These are phyloP conservation scores for Lagodon rhomboides DNA, from an alignment of 2,797 vertebrate genomes.

Conservation along the genomic window DNA sequence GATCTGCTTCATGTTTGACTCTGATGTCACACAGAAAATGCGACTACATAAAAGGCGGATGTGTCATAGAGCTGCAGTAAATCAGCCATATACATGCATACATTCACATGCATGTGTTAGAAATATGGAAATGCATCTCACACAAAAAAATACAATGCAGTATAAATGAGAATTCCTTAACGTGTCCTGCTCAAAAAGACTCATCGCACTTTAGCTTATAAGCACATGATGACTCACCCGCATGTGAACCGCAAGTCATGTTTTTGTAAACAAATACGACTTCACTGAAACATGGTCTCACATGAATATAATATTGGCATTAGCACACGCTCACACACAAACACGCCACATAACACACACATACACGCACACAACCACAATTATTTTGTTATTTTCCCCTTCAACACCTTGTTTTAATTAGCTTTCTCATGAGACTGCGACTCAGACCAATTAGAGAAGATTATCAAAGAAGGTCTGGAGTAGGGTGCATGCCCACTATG, in stretches of 20 bases:
- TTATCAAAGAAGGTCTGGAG: constrained; percentile 85
- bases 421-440: constrained; percentile 81
- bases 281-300: constrained; percentile 30
- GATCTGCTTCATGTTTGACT: constrained; percentile 35
- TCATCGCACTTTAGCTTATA: constrained; percentile 14
- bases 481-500: constrained; percentile 78
- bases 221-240: constrained; percentile 51
- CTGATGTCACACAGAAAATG: constrained; percentile 36
- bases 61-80: constrained; percentile 48
- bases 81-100: constrained; percentile 37
- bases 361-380: constrained; percentile 47
- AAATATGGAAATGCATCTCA: constrained; percentile 18
- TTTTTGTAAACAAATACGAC: constrained; percentile 64
- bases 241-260: constrained; percentile 46
- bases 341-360: constrained; percentile 8
- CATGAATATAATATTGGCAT: constrained; percentile 35
- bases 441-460: constrained; percentile 84
- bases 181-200: constrained; percentile 9
- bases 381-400: constrained; percentile 79
- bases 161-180: not conserved
- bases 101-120: constrained; percentile 6
- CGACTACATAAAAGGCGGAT: constrained; percentile 50
- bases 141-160: not conserved
- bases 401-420: constrained; percentile 87
- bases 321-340: not conserved